Conservation (phyloP, 2,888 invertebrate species). For the Hemicrepidius hirtus region DNA sequence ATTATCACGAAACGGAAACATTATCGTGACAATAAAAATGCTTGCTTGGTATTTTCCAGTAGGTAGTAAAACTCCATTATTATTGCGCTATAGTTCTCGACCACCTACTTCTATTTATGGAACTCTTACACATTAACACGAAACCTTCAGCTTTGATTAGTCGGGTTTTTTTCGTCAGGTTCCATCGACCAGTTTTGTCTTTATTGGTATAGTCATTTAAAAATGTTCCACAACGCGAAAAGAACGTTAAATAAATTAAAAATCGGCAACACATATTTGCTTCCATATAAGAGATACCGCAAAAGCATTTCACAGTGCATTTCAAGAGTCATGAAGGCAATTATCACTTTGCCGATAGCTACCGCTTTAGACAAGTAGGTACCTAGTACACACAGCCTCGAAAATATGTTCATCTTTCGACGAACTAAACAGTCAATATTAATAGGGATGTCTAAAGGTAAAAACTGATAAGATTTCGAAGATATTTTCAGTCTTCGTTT, state of each 20-base stretch:
- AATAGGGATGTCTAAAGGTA: too few species aligned
- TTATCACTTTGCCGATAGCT: slow-evolving; percentile 8
- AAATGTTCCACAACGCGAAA: background rate
- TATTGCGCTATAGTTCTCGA: slow-evolving; percentile 32
- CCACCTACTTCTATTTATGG: slow-evolving; percentile 35
- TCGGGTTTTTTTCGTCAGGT: slow-evolving; percentile 2
- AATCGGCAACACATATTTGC: slow-evolving; percentile 1
- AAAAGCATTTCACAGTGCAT: background rate
- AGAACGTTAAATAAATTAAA: background rate
- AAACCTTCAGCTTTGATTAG: slow-evolving; percentile 21
- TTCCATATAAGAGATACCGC: background rate
- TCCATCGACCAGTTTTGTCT: slow-evolving; percentile 10
- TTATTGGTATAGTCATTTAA: background rate
- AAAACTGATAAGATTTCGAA: too few species aligned
- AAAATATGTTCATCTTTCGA: too few species aligned
- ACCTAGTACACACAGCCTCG: too few species aligned
- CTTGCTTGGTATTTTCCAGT: slow-evolving; percentile 20
- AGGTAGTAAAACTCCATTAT: slow-evolving; percentile 36
- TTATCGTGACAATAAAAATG: slow-evolving; percentile 27
- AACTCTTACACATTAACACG: slow-evolving; percentile 29
- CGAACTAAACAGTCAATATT: too few species aligned
- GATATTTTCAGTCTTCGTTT: too few species aligned
- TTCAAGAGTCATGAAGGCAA: slow-evolving; percentile 8
- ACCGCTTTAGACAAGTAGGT: background rate
- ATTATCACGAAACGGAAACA: slow-evolving; percentile 28